Conservation (phyloP, 2,888 invertebrate species). For the Epicampocera succincta region DNA sequence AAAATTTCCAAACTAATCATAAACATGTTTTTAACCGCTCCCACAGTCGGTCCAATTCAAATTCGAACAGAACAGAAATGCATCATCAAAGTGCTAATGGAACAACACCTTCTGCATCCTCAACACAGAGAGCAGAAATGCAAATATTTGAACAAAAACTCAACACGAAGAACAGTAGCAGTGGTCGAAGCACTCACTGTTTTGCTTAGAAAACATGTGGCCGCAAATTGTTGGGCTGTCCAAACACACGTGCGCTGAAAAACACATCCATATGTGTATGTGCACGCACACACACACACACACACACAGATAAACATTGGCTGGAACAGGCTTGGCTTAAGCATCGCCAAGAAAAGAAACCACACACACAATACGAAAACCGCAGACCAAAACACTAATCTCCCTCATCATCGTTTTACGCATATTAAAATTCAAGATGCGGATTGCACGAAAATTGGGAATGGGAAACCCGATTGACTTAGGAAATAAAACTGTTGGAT, state of each 20-base stretch:
- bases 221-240: constrained; percentile 51
- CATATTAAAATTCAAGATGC: constrained; percentile 38
- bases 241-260: constrained; percentile 27
- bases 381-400: constrained; percentile 58
- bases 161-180: background rate
- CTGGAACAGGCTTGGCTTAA: background rate
- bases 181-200: constrained; percentile 5
- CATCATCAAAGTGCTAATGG: constrained; percentile 67
- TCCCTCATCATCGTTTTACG: constrained; percentile 62
- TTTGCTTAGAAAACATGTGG: constrained; percentile 61
- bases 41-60: constrained; percentile 50
- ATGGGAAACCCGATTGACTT: constrained; percentile 55
- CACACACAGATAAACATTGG: background rate
- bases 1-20: constrained; percentile 63
- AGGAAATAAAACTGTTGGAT: constrained; percentile 42
- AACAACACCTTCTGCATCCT: constrained; percentile 60
- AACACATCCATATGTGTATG: no score
- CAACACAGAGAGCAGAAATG: constrained; percentile 52
- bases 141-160: constrained; percentile 50
- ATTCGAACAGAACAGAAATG: constrained; percentile 61
- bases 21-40: constrained; percentile 60
- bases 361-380: constrained; percentile 63
- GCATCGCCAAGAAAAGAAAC: constrained; percentile 35
- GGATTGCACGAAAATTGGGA: background rate
- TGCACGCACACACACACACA: no score